Evolutionary conservation across 2,888 invertebrate species (phyloP).

Genomic region (Dryadula phaetusa): DNA sequence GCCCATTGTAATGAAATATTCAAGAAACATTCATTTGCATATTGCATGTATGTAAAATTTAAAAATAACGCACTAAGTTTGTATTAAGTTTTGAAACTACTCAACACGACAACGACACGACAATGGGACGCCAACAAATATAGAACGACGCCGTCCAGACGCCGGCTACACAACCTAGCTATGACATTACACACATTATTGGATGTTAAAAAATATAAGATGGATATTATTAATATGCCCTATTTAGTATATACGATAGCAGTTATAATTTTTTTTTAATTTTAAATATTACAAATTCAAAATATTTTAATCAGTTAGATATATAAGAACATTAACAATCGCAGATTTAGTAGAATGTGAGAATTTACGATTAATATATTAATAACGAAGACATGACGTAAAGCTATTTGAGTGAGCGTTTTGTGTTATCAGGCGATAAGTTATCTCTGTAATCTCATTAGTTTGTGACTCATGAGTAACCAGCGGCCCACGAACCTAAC

Average conservation of each 20-base stretch:
- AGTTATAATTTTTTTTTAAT: not conserved
- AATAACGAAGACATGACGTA: not conserved
- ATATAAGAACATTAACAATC: too few species aligned
- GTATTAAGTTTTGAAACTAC: slow-evolving; percentile 26
- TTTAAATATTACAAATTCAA: not conserved
- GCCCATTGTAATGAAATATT: slow-evolving; percentile 57
- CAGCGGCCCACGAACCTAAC: slow-evolving; percentile 29
- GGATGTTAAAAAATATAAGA: slow-evolving; percentile 40
- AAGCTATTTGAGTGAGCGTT: slow-evolving; percentile 16
- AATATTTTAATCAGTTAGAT: too few species aligned
- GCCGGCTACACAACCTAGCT: slow-evolving; percentile 37
- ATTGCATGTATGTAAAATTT: slow-evolving; percentile 63
- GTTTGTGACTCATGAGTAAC: slow-evolving; percentile 53
- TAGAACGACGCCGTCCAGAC: slow-evolving; percentile 39
- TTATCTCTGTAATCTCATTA: slow-evolving; percentile 75
- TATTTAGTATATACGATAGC: slow-evolving; percentile 30
- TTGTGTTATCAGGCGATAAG: slow-evolving; percentile 57
- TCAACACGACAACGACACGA: slow-evolving; percentile 35
- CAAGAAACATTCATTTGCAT: slow-evolving; percentile 73
- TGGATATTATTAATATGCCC: slow-evolving; percentile 29
- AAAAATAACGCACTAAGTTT: slow-evolving; percentile 48
- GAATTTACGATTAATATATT: too few species aligned
- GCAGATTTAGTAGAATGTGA: too few species aligned
- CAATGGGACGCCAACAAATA: slow-evolving; percentile 41
- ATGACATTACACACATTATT: slow-evolving; percentile 44